Percentiles rank a stretch among this genome's conserved stretches.
These are phyloP conservation scores for Pteria penguin DNA, from an alignment of 2,888 invertebrate species.

Conservation along the genomic window DNA sequence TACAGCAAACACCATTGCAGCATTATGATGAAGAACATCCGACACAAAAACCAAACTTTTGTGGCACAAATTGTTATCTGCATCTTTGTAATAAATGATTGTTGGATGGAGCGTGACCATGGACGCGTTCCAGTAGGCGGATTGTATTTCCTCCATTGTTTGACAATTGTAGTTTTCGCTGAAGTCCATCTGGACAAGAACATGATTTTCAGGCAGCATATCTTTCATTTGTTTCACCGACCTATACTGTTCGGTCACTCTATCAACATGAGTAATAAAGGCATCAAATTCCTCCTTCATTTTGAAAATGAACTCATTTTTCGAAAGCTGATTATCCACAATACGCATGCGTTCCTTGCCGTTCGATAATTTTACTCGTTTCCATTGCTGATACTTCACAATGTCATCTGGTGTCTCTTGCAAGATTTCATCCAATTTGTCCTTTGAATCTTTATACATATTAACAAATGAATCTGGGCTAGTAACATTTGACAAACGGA, in stretches of 20 bases:
- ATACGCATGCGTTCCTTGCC: constrained; percentile 45
- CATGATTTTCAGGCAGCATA: constrained; percentile 32
- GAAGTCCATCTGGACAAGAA: constrained; percentile 53
- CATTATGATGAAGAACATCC: constrained; percentile 33
- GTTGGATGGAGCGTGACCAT: constrained; percentile 19
- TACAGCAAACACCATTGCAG: constrained; percentile 26
- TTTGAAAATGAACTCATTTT: constrained; percentile 72
- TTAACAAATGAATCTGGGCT: neutral
- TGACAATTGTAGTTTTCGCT: constrained; percentile 46
- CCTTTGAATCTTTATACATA: neutral
- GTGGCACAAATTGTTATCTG: constrained; percentile 8
- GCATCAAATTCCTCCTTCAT: constrained; percentile 69
- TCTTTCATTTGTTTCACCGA: constrained; percentile 32
- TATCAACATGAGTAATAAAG: constrained; percentile 36
- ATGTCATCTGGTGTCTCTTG: neutral
- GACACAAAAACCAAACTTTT: constrained; percentile 41
- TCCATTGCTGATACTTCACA: constrained; percentile 44
- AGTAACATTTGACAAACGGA: neutral
- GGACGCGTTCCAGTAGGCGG: constrained; percentile 45
- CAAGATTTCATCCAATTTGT: neutral
- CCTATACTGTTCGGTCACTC: constrained; percentile 25
- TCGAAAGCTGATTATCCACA: constrained; percentile 28
- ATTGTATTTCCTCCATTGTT: constrained; percentile 43
- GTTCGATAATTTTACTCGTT: constrained; percentile 35
- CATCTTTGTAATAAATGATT: neutral